Base-by-base conservation (phyloP, 2,888 invertebrate species). In the Troglohyphantes excavatus region DNA sequence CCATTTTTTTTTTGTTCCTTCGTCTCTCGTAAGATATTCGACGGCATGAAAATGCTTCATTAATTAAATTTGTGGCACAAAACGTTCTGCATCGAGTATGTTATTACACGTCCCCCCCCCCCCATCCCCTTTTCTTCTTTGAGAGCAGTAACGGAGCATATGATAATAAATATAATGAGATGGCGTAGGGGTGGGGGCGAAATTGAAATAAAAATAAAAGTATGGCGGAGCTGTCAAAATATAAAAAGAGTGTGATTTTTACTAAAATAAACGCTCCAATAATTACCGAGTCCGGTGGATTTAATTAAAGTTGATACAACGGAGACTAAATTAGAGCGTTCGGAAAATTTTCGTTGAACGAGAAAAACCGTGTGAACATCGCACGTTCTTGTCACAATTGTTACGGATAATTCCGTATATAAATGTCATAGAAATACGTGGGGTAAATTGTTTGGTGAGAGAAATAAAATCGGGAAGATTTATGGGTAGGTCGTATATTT, bases 31-130 rank as follows among this genome's bases (percentile, higher is more conserved):
- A 53, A 59, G 13, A 26, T 43, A 39, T 46, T 27, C 29, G n/a
- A 11, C 53, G 13, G 33, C 81, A 53, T 29, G 63, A 53, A 75
- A 84, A 67, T 39, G 26, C 75, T 59, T 68, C 68, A 85, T 85
- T 85, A 85, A 85, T 85, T 85, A 76, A 68, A 75, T 84, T 75
- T 67, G 75, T 33, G 83, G 73, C 46, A 59, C 46, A 33, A 75
- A 70, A 75, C 53, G 61, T 68, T 65, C 65, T 59, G 46, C 53
- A 29, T 73, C 43, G 75, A 67, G 65, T 65, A 46, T 84, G 75
- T 65, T 84, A 84, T 84, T 75, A 68, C 23, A 65, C 53, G 73
- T 83, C 75, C 70, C 29, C 26, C n/a, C n/a, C n/a, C n/a, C n/a
- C n/a, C n/a, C n/a, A n/a, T n/a, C n/a, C n/a, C n/a, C n/a, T n/a